phyloP scores from a whole-genome alignment of 2,797 vertebrate genomes.

The Intellagama lesueurii region DNA sequence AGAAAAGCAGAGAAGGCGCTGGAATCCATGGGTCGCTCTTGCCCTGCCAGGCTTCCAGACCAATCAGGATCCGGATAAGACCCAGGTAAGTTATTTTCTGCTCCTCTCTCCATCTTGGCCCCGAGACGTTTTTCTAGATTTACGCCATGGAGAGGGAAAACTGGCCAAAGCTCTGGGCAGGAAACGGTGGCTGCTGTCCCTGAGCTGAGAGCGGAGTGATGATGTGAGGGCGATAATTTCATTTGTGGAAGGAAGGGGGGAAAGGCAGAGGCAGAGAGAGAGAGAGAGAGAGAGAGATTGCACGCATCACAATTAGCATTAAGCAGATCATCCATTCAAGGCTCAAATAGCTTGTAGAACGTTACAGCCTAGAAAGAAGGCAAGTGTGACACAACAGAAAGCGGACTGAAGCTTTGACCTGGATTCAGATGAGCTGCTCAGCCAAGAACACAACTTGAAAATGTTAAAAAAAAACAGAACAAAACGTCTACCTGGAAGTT shows the following conservation, averaged over 20 bases:
- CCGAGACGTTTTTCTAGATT: neutral
- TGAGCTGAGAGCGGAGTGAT: neutral
- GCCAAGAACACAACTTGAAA: neutral
- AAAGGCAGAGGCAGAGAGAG: neutral
- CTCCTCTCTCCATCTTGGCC: neutral
- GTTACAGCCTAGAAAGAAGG: too few relatives aligned
- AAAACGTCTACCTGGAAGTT: too few relatives aligned
- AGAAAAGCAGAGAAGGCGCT: neutral
- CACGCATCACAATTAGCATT: neutral
- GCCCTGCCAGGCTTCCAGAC: neutral
- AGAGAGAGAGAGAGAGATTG: too few relatives aligned
- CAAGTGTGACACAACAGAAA: fast-evolving
- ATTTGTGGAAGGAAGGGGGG: neutral
- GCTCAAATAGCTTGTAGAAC: neutral
- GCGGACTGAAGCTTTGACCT: too few relatives aligned
- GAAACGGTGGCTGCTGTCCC: neutral
- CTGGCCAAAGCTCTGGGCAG: neutral
- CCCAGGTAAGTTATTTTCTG: neutral
- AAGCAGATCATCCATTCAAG: neutral
- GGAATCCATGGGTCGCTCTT: neutral
- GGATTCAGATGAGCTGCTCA: neutral
- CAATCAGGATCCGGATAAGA: neutral
- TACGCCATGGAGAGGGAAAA: neutral
- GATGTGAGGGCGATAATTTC: neutral
- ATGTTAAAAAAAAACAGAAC: neutral